These are phyloP conservation scores for Rhinogobio ventralis DNA, from an alignment of 2,797 vertebrate species.

Conservation along the genomic window DNA sequence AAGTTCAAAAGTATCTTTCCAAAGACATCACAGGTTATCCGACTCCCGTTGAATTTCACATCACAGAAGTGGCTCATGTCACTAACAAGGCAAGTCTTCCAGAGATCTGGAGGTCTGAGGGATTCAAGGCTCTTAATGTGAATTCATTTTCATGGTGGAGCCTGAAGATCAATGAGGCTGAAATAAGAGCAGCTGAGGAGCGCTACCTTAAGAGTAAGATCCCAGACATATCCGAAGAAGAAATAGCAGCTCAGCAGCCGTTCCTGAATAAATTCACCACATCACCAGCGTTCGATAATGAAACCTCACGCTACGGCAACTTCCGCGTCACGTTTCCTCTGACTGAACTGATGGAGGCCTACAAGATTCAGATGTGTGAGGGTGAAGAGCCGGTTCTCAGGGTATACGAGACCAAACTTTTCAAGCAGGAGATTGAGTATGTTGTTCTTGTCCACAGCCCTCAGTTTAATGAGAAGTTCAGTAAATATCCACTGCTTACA, in stretches of 20 bases:
- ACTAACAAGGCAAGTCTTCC: neutral
- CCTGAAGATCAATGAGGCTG: conserved; percentile 12
- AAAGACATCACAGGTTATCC: no score
- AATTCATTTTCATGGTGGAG: conserved; percentile 38
- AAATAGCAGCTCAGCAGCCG: neutral
- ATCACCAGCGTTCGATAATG: conserved; percentile 27
- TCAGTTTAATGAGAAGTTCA: neutral
- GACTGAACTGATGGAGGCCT: conserved; percentile 37
- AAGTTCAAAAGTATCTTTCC: no score
- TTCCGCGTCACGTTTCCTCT: conserved; percentile 48
- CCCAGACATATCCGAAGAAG: neutral
- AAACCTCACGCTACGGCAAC: conserved; percentile 43
- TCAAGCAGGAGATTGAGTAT: conserved; percentile 56
- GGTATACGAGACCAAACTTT: conserved; percentile 19
- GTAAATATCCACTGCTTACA: neutral
- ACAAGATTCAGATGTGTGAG: conserved; percentile 51
- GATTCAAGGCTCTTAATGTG: neutral
- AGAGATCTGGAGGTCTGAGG: neutral
- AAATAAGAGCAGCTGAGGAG: conserved; percentile 46
- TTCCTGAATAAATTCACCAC: conserved; percentile 56
- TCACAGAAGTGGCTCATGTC: conserved; percentile 35
- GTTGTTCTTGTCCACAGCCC: conserved; percentile 59
- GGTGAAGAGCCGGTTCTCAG: conserved; percentile 47
- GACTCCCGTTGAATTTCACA: neutral
- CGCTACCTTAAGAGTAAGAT: neutral